phyloP scores from a whole-genome alignment of 2,113 vertebrate genomes.

The Malurus elegans region DNA sequence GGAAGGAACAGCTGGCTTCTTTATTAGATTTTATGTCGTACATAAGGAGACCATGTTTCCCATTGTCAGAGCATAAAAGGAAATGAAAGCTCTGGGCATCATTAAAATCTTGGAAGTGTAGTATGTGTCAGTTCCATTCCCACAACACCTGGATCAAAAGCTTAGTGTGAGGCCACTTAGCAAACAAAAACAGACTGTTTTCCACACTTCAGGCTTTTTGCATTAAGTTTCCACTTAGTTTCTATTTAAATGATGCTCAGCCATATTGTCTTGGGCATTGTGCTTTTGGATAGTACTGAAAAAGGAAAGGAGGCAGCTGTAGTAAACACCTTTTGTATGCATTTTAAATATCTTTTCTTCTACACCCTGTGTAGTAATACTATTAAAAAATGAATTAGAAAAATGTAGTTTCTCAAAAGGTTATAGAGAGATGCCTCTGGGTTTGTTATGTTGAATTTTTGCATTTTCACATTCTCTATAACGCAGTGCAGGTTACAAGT shows the following conservation, averaged over 20 bases:
- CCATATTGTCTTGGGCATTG: not conserved
- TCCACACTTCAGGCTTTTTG: slow-evolving; percentile 23
- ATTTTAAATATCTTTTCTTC: not conserved
- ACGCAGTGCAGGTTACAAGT: not conserved
- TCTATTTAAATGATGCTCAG: not conserved
- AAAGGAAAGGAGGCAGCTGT: not conserved
- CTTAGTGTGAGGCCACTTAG: slow-evolving; percentile 61
- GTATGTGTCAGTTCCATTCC: slow-evolving; percentile 70
- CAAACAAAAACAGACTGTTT: slow-evolving; percentile 62
- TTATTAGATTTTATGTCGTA: slow-evolving; percentile 80
- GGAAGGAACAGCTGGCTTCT: slow-evolving; percentile 82
- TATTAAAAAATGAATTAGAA: not conserved
- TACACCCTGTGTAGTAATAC: not conserved
- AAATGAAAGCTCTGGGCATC: slow-evolving; percentile 81
- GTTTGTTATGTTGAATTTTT: not conserved
- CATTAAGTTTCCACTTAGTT: slow-evolving; percentile 23
- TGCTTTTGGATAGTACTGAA: not conserved
- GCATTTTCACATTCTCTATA: not conserved
- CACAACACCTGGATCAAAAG: slow-evolving; percentile 72
- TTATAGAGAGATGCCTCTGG: not conserved
- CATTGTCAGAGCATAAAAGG: slow-evolving; percentile 74
- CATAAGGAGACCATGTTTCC: slow-evolving; percentile 78
- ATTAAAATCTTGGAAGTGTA: slow-evolving; percentile 74
- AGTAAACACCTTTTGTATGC: not conserved
- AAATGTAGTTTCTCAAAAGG: not conserved